These are phyloP conservation scores for Acanthosepion esculentum DNA, from an alignment of 2,888 invertebrate species.

Conservation along the genomic window DNA sequence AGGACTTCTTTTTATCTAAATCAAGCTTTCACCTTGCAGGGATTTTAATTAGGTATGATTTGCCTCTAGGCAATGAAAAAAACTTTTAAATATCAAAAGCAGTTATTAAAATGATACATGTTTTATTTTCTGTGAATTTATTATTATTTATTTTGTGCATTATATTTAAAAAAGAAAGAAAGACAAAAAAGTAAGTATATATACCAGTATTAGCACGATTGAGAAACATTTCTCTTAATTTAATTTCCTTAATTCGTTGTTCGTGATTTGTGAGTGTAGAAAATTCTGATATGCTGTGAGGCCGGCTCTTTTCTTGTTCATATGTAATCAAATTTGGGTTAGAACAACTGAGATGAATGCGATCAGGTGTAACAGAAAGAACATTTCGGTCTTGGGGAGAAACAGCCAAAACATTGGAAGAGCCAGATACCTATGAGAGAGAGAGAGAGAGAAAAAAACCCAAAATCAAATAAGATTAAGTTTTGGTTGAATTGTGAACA, in stretches of 20 bases:
- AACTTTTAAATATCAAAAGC: not conserved
- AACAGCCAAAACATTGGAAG: constrained; percentile 45
- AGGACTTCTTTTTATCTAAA: not conserved
- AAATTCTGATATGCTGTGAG: constrained; percentile 43
- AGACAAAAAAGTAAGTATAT: constrained; percentile 58
- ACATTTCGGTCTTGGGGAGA: constrained; percentile 45
- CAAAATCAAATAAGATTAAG: not conserved
- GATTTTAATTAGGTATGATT: not conserved
- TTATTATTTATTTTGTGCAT: not conserved
- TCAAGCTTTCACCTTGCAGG: not conserved
- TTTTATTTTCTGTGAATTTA: not conserved
- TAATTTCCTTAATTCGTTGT: constrained; percentile 72
- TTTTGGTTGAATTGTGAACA: not conserved
- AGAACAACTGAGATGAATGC: constrained; percentile 72
- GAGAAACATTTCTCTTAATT: constrained; percentile 81
- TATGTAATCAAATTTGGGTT: constrained; percentile 72
- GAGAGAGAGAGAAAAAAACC: not conserved
- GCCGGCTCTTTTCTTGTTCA: constrained; percentile 52
- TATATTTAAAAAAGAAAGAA: not conserved
- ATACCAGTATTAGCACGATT: constrained; percentile 82
- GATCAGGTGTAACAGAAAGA: constrained; percentile 52
- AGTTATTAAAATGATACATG: not conserved
- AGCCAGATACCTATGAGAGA: constrained; percentile 37
- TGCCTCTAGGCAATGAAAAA: too few relatives aligned
- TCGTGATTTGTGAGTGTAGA: constrained; percentile 52